phyloP scores from a whole-genome alignment of 2,113 vertebrate genomes.

The Parotia lawesii region DNA sequence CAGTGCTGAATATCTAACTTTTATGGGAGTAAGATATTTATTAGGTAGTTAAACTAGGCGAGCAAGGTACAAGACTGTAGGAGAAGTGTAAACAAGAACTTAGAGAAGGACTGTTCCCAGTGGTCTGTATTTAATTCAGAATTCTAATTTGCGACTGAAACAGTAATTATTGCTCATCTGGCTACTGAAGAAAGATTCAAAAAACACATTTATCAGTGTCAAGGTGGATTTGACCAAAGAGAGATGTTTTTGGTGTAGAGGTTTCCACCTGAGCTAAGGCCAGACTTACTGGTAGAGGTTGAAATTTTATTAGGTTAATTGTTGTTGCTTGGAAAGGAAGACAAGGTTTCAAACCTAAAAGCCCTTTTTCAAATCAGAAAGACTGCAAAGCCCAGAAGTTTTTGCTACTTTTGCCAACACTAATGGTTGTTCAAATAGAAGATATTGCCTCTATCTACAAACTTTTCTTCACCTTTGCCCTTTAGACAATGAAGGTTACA shows the following conservation, averaged over 20 bases:
- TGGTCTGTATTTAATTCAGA: neutral
- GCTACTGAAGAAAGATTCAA: neutral
- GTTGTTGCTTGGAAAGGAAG: neutral
- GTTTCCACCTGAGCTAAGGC: neutral
- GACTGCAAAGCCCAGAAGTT: neutral
- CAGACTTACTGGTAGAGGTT: neutral
- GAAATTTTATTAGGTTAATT: neutral
- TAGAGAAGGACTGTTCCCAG: neutral
- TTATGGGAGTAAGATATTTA: neutral
- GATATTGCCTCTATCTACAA: neutral
- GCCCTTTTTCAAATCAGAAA: neutral
- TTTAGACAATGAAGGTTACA: neutral
- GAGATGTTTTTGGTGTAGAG: neutral
- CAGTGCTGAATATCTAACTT: neutral
- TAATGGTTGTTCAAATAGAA: neutral
- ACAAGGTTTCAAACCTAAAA: neutral
- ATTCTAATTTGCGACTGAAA: neutral
- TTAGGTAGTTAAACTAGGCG: neutral
- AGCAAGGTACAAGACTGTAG: neutral
- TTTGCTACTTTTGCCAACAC: neutral
- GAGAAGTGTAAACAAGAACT: constrained; percentile 8
- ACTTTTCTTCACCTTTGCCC: neutral
- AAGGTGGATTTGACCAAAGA: neutral
- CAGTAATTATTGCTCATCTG: neutral
- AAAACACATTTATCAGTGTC: neutral